phyloP scores from a whole-genome alignment of 2,888 invertebrate genomes.

The Augiades crinisus region DNA sequence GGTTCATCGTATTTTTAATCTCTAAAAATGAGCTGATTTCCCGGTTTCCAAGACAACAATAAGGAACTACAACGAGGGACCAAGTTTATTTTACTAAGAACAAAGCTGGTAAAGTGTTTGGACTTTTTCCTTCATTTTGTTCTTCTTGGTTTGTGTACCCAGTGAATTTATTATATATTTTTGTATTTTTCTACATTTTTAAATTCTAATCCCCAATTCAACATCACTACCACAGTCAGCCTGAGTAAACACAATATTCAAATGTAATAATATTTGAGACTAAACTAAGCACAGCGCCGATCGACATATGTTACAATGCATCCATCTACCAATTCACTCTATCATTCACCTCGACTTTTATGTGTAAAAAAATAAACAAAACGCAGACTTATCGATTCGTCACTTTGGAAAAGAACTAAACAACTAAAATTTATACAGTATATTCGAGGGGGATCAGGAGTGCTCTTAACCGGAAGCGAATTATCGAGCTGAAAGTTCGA shows the following conservation, averaged over 20 bases:
- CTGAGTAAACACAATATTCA: slow-evolving; percentile 52
- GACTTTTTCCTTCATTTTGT: slow-evolving; percentile 3
- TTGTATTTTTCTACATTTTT: background rate
- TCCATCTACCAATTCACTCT: slow-evolving; percentile 51
- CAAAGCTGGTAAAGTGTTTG: slow-evolving; percentile 12
- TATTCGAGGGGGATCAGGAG: slow-evolving; percentile 74
- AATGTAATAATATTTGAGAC: slow-evolving; percentile 72
- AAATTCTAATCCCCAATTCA: slow-evolving; percentile 54
- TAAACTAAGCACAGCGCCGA: slow-evolving; percentile 72
- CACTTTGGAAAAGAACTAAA: slow-evolving; percentile 77
- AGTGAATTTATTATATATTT: background rate
- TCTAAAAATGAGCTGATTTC: slow-evolving; percentile 10
- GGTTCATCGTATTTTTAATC: slow-evolving; percentile 9
- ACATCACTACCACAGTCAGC: slow-evolving; percentile 50
- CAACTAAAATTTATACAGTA: slow-evolving; percentile 72
- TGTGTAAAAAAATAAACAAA: slow-evolving; percentile 65
- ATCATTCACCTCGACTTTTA: slow-evolving; percentile 56
- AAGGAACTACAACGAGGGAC: slow-evolving; percentile 8
- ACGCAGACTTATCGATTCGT: slow-evolving; percentile 78
- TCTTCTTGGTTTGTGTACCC: background rate
- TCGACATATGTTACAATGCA: slow-evolving; percentile 57
- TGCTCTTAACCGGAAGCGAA: slow-evolving; percentile 58
- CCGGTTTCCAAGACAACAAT: slow-evolving; percentile 19
- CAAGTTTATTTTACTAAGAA: slow-evolving; percentile 20
- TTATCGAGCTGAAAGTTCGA: slow-evolving; percentile 48